Evolutionary conservation across 2,113 vertebrate genomes (phyloP).

Genomic region (Rhizomys pruinosus): DNA sequence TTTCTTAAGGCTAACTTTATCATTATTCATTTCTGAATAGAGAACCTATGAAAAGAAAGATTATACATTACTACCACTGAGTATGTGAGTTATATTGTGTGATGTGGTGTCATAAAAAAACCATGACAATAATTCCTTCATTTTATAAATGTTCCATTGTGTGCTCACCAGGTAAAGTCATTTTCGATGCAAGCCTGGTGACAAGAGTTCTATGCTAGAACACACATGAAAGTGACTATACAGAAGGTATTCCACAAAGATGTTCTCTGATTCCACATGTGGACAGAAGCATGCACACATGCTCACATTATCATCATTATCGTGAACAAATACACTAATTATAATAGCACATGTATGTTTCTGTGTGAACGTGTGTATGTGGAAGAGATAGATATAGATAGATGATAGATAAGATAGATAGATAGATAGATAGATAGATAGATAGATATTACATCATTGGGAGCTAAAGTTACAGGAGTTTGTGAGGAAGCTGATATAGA

Average conservation of each 20-base stretch:
- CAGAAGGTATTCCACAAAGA: neutral
- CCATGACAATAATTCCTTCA: neutral
- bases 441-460: too few relatives aligned
- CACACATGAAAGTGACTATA: neutral
- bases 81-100: constrained; percentile 7
- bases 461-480: neutral
- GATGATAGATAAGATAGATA: too few relatives aligned
- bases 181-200: neutral
- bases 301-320: too few relatives aligned
- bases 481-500: too few relatives aligned
- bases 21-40: constrained; percentile 47
- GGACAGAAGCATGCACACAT: too few relatives aligned
- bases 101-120: constrained; percentile 9
- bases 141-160: constrained; percentile 9
- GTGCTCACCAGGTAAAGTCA: neutral
- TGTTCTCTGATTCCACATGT: neutral
- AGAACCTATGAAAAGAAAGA: constrained; percentile 46
- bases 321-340: neutral
- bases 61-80: constrained; percentile 41
- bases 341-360: too few relatives aligned
- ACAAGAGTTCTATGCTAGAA: neutral
- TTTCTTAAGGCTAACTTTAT: constrained; percentile 52
- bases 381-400: too few relatives aligned
- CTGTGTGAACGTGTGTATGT: too few relatives aligned
- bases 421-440: too few relatives aligned